These are phyloP conservation scores for Abrostola triplasia DNA, from an alignment of 2,888 invertebrate genomes.

Conservation along the genomic window DNA sequence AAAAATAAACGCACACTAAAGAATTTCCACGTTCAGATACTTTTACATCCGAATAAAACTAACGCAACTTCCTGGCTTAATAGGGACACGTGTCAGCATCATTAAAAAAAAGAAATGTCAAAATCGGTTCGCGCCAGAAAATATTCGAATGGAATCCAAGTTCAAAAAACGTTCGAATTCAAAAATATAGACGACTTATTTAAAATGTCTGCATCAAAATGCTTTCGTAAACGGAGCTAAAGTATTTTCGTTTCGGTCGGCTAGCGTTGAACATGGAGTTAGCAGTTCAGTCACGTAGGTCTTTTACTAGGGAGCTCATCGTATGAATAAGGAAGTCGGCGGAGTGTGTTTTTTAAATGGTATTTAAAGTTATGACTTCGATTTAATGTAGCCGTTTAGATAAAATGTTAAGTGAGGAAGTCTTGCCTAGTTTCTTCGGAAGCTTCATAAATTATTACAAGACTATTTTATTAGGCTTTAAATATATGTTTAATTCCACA, in stretches of 20 bases:
- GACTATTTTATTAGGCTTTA: not conserved
- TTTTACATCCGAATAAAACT: slow-evolving; percentile 63
- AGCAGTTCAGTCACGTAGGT: slow-evolving; percentile 67
- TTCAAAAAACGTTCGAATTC: slow-evolving; percentile 60
- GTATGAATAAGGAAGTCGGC: slow-evolving; percentile 60
- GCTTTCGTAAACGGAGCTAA: slow-evolving; percentile 42
- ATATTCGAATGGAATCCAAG: slow-evolving; percentile 60
- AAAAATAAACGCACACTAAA: slow-evolving; percentile 56
- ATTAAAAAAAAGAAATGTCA: slow-evolving; percentile 57
- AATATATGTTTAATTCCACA: not conserved
- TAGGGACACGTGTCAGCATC: slow-evolving; percentile 51
- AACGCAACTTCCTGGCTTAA: slow-evolving; percentile 54
- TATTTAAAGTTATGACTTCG: slow-evolving; percentile 57
- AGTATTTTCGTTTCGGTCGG: slow-evolving; percentile 61
- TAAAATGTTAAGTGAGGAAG: slow-evolving; percentile 39
- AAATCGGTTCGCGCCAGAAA: slow-evolving; percentile 58
- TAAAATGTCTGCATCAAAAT: slow-evolving; percentile 44
- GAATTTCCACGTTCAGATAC: slow-evolving; percentile 44
- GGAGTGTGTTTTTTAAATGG: slow-evolving; percentile 58
- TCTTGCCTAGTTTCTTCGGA: slow-evolving; percentile 26
- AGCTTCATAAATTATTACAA: slow-evolving; percentile 1
- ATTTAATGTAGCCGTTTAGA: slow-evolving; percentile 55
- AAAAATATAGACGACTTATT: slow-evolving; percentile 47
- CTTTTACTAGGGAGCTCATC: slow-evolving; percentile 63
- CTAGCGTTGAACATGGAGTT: slow-evolving; percentile 55